These are phyloP conservation scores for Gallinago jamesoni DNA, from an alignment of 2,113 vertebrate genomes.

Conservation along the genomic window DNA sequence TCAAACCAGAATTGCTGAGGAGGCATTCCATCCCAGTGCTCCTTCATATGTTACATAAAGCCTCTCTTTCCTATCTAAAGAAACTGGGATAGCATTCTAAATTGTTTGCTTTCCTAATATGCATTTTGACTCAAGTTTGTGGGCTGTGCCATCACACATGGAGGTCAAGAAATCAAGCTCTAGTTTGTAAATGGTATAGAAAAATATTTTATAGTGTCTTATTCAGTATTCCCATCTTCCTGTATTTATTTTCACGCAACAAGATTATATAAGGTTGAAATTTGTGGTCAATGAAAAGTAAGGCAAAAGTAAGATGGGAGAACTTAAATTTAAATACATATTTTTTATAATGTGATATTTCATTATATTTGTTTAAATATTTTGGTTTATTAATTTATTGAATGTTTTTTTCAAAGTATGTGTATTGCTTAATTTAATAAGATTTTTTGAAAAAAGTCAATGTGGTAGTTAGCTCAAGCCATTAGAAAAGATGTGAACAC, in stretches of 20 bases:
- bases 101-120: neutral
- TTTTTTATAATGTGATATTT: neutral
- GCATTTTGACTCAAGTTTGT: neutral
- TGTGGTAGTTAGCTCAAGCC: neutral
- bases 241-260: neutral
- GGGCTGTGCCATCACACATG: rapidly evolving
- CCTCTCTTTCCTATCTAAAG: neutral
- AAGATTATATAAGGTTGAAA: neutral
- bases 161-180: neutral
- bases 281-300: neutral
- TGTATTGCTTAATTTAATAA: neutral
- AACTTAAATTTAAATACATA: neutral
- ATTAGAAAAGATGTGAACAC: neutral
- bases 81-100: neutral
- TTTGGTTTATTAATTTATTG: neutral
- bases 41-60: neutral
- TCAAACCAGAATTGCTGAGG: neutral
- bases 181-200: neutral
- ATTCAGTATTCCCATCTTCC: neutral
- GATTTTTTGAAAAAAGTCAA: neutral
- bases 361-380: neutral
- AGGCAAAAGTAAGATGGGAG: neutral
- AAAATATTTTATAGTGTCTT: neutral
- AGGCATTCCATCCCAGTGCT: neutral
- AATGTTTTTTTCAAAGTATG: neutral